Base-by-base conservation (phyloP, 2,888 invertebrate genomes). In the Stenoptilia bipunctidactyla region DNA sequence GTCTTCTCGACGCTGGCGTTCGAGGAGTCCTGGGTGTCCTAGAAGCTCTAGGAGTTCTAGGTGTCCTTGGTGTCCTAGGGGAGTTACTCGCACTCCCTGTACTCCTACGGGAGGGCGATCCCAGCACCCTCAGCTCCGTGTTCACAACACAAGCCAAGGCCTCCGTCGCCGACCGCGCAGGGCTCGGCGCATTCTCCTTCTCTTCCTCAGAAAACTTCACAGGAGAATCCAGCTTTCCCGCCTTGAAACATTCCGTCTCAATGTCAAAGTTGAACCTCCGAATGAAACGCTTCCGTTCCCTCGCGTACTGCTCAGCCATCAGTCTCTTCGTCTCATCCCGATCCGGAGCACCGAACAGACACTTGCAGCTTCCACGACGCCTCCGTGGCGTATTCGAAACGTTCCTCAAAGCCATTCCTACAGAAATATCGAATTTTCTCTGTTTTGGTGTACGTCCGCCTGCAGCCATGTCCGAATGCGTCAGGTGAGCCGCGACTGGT, bases 301-400 rank as follows among this genome's bases (percentile, higher is more conserved):
- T 66, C 30, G 84, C 75, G 42, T 87, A 79, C 46, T 88, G 87
- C 43, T 89, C 88, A 27, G 87, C 84, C 48, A 89, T 73, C 51
- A 89, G 61, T 27, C 85, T 76, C 39, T 72, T 80, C 2, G 88
- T 88, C 40, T 88, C 88, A 15, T 85, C 84, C 2, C 86, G 63
- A 52, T 87, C 86, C 9, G 89, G 85, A 1, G 80, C 77, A 6
- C 89, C 89, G 51, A 89, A 89, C 2, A 89, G 62, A 54, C 89
- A 89, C 57, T 84, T 85, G 65, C 85, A 85, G 54, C 79, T 76
- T 38, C 80, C 76, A 2, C 84, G 68, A 27, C 79, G 64, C 45
- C 80, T 66, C 40, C 83, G 70, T 8, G 20, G 20, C 1, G 72
- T 66, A 42, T 75, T 77, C n/a, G 61, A 57, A 3, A 62, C 55